These are phyloP conservation scores for Oceanodroma leucorhoa DNA, from an alignment of 2,797 vertebrate genomes.

Conservation along the genomic window DNA sequence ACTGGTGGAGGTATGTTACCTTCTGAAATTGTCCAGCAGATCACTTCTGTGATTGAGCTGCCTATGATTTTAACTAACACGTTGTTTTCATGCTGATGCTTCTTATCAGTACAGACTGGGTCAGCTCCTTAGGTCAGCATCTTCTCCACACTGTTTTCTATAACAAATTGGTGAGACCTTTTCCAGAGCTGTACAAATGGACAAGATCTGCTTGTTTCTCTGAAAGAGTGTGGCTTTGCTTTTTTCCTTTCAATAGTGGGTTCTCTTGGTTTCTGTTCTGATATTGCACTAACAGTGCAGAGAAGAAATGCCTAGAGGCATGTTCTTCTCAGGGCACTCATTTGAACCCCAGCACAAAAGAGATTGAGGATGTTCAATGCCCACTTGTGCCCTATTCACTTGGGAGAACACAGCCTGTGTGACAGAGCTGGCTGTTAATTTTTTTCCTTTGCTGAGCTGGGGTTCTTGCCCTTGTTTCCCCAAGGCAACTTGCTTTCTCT, in stretches of 20 bases:
- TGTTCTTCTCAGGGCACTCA: background rate
- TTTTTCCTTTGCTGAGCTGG: background rate
- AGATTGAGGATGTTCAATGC: background rate
- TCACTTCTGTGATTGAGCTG: background rate
- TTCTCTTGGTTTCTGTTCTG: slow-evolving; percentile 20
- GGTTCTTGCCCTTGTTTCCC: background rate
- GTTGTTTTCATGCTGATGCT: background rate
- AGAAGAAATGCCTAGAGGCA: background rate
- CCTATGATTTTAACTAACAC: background rate
- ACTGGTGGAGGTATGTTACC: background rate
- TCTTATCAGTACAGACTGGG: background rate
- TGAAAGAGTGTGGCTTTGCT: background rate
- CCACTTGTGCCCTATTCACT: background rate
- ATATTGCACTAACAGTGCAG: background rate
- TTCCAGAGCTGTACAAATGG: background rate
- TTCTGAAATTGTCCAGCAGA: background rate
- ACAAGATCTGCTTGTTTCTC: background rate
- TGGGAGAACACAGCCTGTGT: background rate
- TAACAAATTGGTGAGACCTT: background rate
- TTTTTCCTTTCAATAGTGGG: background rate
- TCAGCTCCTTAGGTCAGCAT: background rate
- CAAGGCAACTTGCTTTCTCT: background rate
- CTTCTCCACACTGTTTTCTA: background rate
- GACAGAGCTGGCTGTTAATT: background rate
- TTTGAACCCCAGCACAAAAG: slow-evolving; percentile 1